Base-by-base conservation (phyloP, 2,888 invertebrate genomes). In the Willowsia nigromaculata region DNA sequence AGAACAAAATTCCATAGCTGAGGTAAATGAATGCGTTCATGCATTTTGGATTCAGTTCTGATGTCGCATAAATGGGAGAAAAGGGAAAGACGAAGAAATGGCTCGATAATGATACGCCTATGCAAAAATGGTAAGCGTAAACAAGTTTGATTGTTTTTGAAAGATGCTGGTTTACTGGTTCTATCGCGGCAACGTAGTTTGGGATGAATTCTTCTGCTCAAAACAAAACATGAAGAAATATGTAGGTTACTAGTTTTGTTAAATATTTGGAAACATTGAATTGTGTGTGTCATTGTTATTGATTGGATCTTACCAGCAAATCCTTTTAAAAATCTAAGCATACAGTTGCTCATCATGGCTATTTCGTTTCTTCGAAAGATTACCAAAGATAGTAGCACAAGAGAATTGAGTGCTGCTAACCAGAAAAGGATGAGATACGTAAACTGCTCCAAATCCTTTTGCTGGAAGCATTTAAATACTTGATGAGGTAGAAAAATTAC, bases 401-500 rank as follows among this genome's bases (percentile, higher is more conserved):
- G 7, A 15, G 25, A 62, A 22, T 82, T 62, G 13, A 25, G 22
- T 3, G 56, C 27, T 1, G 15, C 40, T 18, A 82, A 4, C 43
- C 22, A 65, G 43, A 47, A 62, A 33, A 82, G 18, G n/a, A 62
- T 18, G 0, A 65, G 18, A 30, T 65, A 65, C 11, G 22, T 37
- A 22, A 25, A 65, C 65, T 47, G 47, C 9, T 82, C 82, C 25
- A 82, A 62, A 47, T 82, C 65, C 27, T 65, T 43, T 4, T 56
- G 7, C 5, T 27, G 13, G 22, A 22, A 65, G 9, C 40, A 2
- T 27, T 18, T 22, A 3, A 82, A 6, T 0, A 43, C n/a, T 30
- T 82, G 82, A 65, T 30, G 62, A 4, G 82, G 82, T 7, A 82
- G 22, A 40, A 65, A 82, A 6, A 82, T 22, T 27, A n/a, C 11